phyloP scores from a whole-genome alignment of 1,140 invertebrate species.

The Drosophila sucinea region DNA sequence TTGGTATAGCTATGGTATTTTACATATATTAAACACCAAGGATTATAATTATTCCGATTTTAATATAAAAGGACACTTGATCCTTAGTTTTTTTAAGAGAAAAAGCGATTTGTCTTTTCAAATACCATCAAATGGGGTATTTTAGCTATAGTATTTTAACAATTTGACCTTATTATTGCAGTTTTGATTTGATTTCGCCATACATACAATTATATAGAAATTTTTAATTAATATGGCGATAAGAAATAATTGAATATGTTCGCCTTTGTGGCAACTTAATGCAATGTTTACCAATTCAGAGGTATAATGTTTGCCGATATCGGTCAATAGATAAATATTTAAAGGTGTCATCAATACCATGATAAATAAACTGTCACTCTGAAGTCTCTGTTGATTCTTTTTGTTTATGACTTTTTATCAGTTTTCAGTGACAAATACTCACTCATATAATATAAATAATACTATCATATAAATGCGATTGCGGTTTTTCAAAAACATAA shows the following conservation, averaged over 20 bases:
- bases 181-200: background rate
- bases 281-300: background rate
- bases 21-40: too few relatives aligned
- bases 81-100: too few relatives aligned
- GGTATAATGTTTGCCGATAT: background rate
- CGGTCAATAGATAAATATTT: background rate
- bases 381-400: background rate
- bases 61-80: too few relatives aligned
- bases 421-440: background rate
- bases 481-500: slow-evolving; percentile 8
- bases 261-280: background rate
- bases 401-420: background rate
- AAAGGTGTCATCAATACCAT: background rate
- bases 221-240: background rate
- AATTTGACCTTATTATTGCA: background rate
- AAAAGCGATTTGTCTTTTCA: too few relatives aligned
- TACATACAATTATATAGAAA: too few relatives aligned
- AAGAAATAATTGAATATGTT: background rate
- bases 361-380: too few relatives aligned
- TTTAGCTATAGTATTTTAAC: background rate
- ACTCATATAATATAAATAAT: background rate
- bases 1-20: too few relatives aligned
- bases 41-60: too few relatives aligned
- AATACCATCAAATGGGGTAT: too few relatives aligned
- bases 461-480: background rate